Base-by-base conservation (phyloP, 2,797 vertebrate genomes). In the Galaxias olidus region DNA sequence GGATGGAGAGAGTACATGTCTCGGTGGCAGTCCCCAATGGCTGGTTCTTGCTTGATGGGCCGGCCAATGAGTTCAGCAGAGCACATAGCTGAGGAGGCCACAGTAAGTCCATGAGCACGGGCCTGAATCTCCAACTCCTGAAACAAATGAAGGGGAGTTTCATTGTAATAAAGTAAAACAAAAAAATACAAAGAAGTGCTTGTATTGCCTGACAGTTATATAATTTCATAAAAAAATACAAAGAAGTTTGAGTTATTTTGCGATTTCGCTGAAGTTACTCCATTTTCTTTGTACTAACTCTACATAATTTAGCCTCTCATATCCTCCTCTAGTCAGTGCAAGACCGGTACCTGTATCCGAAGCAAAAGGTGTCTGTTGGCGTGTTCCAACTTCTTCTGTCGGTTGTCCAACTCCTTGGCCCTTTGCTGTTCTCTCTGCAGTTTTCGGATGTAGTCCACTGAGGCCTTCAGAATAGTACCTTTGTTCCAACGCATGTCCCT, bases 401-500 rank as follows among this genome's bases (percentile, higher is more conserved):
- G 91, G 63, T 83, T 97, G 87, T 98, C 97, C 55, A 98, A 91
- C 81, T 98, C 97, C 84, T 97, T 98, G 0, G 95, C 92, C 12
- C 96, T 91, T 49, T 94, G 96, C 75, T 98, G 97, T 4, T 99
- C 96, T 66, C 96, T 80, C 63, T 99, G 97, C 30, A 99, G 89
- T 84, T 96, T 99, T 71, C 95, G 91, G 83, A 99, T 99, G 74
- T 99, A 99, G 82, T 99, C 96, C 83, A 99, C 97, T 0, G 97
- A 99, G 0, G 97, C 97, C 82, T 99, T 99, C 44, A 99, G 90
- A 84, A 99, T 99, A 66, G 97, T 98, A 62, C 97, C 97, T 87
- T 98, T 99, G 88, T 99, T 98, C 97, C 97, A 99, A 80, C 97
- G 95, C 96, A 98, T 98, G 78, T 99, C 97, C 70, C 97, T 99